A percentile compares a stretch with the other conserved stretches of the same genome.
These are phyloP conservation scores for Ptyas mucosa DNA, from an alignment of 2,113 vertebrate species.

Conservation along the genomic window DNA sequence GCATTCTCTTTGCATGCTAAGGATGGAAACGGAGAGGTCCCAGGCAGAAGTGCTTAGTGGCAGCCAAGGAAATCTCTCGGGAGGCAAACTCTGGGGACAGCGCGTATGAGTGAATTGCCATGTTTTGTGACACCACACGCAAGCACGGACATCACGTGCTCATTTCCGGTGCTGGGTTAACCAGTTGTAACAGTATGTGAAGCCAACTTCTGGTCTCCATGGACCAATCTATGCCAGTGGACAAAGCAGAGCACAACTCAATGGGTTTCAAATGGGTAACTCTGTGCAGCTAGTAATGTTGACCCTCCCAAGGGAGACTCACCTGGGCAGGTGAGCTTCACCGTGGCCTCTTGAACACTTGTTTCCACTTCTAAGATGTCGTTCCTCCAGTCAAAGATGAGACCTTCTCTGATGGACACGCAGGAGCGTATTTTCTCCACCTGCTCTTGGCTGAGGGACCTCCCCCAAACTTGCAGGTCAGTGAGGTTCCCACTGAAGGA, in stretches of 20 bases:
- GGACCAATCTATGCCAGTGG: background rate
- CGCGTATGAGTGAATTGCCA: rapidly evolving
- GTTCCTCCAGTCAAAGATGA: slow-evolving; percentile 75
- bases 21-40: background rate
- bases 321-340: slow-evolving; percentile 76
- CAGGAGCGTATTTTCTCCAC: slow-evolving; percentile 72
- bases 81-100: too few relatives aligned
- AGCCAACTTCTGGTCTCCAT: too few relatives aligned
- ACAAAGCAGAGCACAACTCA: background rate
- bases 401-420: slow-evolving; percentile 30
- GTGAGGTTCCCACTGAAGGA: slow-evolving; percentile 89
- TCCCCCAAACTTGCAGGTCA: slow-evolving; percentile 78
- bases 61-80: background rate
- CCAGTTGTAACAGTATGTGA: too few relatives aligned
- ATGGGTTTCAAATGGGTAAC: background rate
- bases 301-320: background rate
- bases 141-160: rapidly evolving
- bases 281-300: too few relatives aligned
- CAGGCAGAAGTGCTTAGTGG: too few relatives aligned
- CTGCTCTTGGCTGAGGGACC: slow-evolving; percentile 63
- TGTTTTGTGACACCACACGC: too few relatives aligned
- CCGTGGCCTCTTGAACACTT: slow-evolving; percentile 52
- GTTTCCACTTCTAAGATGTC: slow-evolving; percentile 62
- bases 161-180: too few relatives aligned
- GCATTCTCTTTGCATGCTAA: background rate